A percentile compares a stretch with the other conserved stretches of the same genome.
Conservation (phyloP, 2,888 invertebrate genomes). For the Microchrysa polita region DNA sequence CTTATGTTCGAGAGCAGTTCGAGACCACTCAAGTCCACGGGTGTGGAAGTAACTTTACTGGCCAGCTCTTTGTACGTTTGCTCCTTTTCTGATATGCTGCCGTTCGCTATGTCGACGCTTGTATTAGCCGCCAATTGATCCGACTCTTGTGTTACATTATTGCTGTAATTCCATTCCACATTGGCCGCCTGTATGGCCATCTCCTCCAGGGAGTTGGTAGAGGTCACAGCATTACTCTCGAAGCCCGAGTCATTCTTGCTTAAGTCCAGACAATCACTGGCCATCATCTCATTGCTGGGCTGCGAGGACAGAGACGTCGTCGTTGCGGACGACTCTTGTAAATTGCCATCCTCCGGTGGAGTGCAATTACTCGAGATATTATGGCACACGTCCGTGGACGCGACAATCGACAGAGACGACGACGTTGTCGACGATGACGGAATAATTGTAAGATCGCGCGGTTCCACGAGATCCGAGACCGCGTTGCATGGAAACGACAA, state of each 20-base stretch:
- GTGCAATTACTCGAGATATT: constrained; percentile 45
- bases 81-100: constrained; percentile 52
- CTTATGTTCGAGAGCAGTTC: constrained; percentile 84
- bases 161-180: constrained; percentile 29
- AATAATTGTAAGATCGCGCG: constrained; percentile 31
- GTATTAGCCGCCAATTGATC: constrained; percentile 16
- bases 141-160: constrained; percentile 23
- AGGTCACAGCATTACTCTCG: constrained; percentile 51
- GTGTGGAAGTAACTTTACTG: constrained; percentile 53
- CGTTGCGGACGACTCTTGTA: constrained; percentile 26
- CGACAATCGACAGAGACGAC: constrained; percentile 7
- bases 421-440: constrained; percentile 46
- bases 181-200: constrained; percentile 4
- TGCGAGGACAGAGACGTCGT: neutral
- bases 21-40: constrained; percentile 80
- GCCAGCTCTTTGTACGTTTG: constrained; percentile 52
- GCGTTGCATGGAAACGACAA: constrained; percentile 36
- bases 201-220: constrained; percentile 51
- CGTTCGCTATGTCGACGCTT: constrained; percentile 10
- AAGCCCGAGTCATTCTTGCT: constrained; percentile 49
- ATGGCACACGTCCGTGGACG: constrained; percentile 48
- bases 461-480: constrained; percentile 11
- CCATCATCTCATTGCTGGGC: neutral
- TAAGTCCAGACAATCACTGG: neutral
- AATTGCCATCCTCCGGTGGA: constrained; percentile 24